Evolutionary conservation across 2,888 invertebrate species (phyloP).

Genomic region (Rhogogaster chlorosoma): DNA sequence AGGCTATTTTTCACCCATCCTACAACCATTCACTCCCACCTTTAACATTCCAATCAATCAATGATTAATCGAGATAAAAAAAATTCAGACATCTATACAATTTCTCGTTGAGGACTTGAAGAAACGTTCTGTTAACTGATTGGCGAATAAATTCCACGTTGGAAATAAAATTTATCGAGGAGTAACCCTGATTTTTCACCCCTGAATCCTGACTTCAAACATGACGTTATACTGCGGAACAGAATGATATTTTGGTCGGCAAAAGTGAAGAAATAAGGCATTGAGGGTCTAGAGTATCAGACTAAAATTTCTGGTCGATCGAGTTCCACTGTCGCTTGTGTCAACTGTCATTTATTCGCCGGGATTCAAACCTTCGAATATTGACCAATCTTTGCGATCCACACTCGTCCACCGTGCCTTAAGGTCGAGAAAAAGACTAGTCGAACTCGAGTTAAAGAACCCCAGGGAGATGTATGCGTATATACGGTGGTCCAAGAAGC

Average conservation of each 20-base stretch:
- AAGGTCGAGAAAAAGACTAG: background rate
- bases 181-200: background rate
- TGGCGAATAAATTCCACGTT: background rate
- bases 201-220: no score
- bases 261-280: no score
- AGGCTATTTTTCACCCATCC: background rate
- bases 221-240: no score
- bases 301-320: background rate
- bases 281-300: no score
- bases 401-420: background rate
- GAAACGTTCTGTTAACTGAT: background rate
- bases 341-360: constrained; percentile 15
- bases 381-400: background rate
- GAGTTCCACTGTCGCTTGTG: background rate
- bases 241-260: no score
- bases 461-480: background rate
- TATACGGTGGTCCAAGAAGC: constrained; percentile 8
- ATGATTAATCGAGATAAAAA: background rate
- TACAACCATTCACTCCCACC: background rate
- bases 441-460: background rate
- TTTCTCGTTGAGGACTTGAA: no score
- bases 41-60: background rate
- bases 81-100: no score
- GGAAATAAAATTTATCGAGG: background rate
- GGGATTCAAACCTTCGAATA: background rate